Conservation (phyloP, 2,888 invertebrate genomes). For the Pecten maximus region DNA sequence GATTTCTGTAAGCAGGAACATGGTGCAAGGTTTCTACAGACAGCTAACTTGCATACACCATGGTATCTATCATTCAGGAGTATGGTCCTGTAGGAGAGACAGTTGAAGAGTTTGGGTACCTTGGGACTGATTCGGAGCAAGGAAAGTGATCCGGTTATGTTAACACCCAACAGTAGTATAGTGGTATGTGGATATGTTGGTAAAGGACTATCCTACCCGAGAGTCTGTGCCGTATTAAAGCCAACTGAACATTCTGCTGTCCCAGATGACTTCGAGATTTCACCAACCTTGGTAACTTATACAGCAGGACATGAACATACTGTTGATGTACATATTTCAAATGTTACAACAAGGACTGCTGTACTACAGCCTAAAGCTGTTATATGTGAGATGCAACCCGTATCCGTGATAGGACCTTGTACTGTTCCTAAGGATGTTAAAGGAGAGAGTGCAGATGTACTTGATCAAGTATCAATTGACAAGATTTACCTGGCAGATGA, state of each 20-base stretch:
- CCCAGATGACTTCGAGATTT: slow-evolving; percentile 41
- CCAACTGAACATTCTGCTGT: neutral
- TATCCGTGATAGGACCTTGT: neutral
- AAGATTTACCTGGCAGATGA: slow-evolving; percentile 9
- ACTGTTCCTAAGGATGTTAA: neutral
- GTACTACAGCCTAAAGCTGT: slow-evolving; percentile 35
- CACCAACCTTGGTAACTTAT: slow-evolving; percentile 31
- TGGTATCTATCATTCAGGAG: slow-evolving; percentile 42
- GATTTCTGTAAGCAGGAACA: neutral
- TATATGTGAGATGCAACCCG: slow-evolving; percentile 40
- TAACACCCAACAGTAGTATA: slow-evolving; percentile 35
- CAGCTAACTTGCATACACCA: slow-evolving; percentile 36
- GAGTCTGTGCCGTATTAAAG: slow-evolving; percentile 19
- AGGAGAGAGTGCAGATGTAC: neutral
- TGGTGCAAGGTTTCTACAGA: slow-evolving; percentile 41
- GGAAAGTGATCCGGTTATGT: neutral
- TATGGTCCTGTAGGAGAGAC: slow-evolving; percentile 35
- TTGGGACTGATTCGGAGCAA: neutral
- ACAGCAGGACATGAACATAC: neutral
- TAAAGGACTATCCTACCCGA: slow-evolving; percentile 5
- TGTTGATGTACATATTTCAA: slow-evolving; percentile 17
- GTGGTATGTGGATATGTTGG: neutral
- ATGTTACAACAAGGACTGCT: slow-evolving; percentile 39
- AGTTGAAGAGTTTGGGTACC: neutral
- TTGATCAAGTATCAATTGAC: neutral